A percentile compares a stretch with the other conserved stretches of the same genome.
phyloP scores from a whole-genome alignment of 2,113 vertebrate species.

The Spizaetus ornatus region DNA sequence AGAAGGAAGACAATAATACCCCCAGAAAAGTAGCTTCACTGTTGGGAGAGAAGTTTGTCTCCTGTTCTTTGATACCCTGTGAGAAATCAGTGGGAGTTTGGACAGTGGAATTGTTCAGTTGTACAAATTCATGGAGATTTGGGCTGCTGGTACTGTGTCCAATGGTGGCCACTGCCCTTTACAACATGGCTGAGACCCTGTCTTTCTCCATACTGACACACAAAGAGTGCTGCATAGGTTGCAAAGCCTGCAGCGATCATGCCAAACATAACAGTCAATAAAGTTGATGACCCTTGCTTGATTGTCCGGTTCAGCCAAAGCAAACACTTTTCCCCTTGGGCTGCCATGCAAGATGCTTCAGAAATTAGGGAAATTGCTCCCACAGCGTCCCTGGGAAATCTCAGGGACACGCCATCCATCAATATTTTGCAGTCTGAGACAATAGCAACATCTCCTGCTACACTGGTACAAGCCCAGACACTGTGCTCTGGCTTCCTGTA shows the following conservation, averaged over 20 bases:
- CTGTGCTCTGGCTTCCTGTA: conserved; percentile 41
- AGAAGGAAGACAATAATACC: not conserved
- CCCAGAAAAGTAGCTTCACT: not conserved
- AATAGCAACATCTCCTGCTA: conserved; percentile 49
- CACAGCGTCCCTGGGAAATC: not conserved
- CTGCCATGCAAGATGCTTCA: not conserved
- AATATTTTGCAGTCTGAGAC: conserved; percentile 29
- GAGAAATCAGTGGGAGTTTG: not conserved
- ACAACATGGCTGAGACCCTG: not conserved
- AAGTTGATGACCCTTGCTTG: conserved; percentile 1
- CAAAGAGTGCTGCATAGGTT: not conserved
- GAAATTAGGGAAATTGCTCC: not conserved
- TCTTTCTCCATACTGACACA: not conserved
- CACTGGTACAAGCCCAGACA: conserved; percentile 61
- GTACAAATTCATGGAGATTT: not conserved
- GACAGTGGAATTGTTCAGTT: not conserved
- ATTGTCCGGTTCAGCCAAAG: not conserved
- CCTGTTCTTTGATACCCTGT: not conserved
- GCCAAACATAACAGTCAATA: not conserved
- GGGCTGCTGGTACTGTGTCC: not conserved
- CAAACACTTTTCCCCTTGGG: not conserved
- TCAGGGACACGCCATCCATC: conserved; percentile 35
- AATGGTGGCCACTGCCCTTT: not conserved
- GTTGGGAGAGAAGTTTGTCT: not conserved
- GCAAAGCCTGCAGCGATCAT: not conserved